Conservation (phyloP, 1,140 invertebrate species). For the Neoseiulus cucumeris region DNA sequence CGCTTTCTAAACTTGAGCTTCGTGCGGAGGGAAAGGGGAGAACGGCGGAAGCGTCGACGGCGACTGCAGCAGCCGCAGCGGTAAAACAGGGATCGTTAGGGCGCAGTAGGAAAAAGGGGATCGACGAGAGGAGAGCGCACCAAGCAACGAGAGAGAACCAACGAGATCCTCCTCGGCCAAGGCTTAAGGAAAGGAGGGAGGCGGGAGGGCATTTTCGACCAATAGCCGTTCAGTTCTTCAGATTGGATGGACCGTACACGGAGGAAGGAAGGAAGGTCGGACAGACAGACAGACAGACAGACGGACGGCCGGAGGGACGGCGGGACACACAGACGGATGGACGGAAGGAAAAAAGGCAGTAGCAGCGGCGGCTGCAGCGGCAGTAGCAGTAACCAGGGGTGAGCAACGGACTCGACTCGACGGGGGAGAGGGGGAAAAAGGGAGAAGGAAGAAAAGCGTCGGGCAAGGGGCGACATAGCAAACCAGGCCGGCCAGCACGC, state of each 20-base stretch:
- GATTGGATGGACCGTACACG: background rate
- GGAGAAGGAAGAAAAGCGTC: background rate
- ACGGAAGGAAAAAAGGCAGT: background rate
- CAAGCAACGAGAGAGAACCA: no score
- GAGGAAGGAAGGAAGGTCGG: no score
- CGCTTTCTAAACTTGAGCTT: no score
- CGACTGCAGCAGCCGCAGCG: background rate
- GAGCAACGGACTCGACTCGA: background rate
- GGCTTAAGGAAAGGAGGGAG: background rate
- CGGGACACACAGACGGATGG: background rate
- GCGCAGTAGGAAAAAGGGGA: background rate
- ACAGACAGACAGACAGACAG: no score
- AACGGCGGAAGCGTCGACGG: background rate
- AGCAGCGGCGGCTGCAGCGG: background rate
- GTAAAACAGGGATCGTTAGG: background rate
- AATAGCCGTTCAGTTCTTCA: conserved; percentile 11
- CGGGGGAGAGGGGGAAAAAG: background rate
- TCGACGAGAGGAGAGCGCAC: background rate
- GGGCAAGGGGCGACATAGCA: background rate
- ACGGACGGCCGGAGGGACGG: no score
- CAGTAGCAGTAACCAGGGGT: background rate
- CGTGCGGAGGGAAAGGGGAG: no score
- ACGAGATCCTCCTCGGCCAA: no score
- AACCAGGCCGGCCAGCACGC: no score
- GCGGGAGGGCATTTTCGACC: conserved; percentile 11